Evolutionary conservation across 2,888 invertebrate species (phyloP).

Genomic region (Pterostichus madidus): DNA sequence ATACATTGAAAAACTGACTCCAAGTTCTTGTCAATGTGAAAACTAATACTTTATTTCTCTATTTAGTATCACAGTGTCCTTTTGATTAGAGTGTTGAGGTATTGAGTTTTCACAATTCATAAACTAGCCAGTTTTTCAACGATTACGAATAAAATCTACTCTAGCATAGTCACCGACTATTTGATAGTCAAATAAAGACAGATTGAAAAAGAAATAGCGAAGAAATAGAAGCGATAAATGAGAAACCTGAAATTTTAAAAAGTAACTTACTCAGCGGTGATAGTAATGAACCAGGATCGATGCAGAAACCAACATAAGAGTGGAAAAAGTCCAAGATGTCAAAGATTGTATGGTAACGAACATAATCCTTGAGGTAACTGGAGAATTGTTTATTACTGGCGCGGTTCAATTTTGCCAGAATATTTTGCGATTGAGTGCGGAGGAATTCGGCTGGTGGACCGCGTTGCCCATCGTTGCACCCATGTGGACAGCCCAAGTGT

Average conservation of each 20-base stretch:
- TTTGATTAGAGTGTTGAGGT: conserved; percentile 41
- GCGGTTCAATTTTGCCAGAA: conserved; percentile 87
- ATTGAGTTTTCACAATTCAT: conserved; percentile 44
- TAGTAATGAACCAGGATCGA: conserved; percentile 91
- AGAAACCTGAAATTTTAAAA: conserved; percentile 24
- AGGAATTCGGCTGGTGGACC: conserved; percentile 95
- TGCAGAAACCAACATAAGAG: conserved; percentile 96
- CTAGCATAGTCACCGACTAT: conserved; percentile 67
- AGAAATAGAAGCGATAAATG: conserved; percentile 21
- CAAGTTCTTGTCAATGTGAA: conserved; percentile 13
- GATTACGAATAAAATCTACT: conserved; percentile 54
- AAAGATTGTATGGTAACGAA: conserved; percentile 86
- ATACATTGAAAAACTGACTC: conserved; percentile 54
- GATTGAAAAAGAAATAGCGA: conserved; percentile 25
- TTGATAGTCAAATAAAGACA: conserved; percentile 25
- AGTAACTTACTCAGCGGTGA: conserved; percentile 91
- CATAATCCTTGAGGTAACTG: conserved; percentile 85
- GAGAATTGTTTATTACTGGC: conserved; percentile 83
- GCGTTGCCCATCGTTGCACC: conserved; percentile 91
- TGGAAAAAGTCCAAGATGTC: conserved; percentile 97
- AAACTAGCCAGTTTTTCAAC: conserved; percentile 61
- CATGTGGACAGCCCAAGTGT: conserved; percentile 96
- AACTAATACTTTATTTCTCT: conserved; percentile 23
- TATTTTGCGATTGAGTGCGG: conserved; percentile 90
- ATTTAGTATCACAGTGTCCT: background rate